Percentiles rank a stretch among this genome's conserved stretches.
These are phyloP conservation scores for Bucco capensis DNA, from an alignment of 2,113 vertebrate species.

Conservation along the genomic window DNA sequence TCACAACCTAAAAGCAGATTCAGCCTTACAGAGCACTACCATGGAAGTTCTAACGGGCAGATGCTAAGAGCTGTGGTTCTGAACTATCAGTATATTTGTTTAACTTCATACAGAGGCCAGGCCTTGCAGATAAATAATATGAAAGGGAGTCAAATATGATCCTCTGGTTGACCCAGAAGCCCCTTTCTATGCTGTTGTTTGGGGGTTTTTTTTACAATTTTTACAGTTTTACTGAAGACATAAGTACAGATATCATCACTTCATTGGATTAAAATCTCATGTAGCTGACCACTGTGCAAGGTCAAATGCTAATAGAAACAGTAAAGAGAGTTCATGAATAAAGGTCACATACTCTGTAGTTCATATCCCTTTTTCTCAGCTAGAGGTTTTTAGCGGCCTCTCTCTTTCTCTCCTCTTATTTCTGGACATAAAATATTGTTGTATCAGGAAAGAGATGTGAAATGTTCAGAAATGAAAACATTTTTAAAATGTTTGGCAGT, in stretches of 20 bases:
- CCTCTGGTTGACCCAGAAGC: not conserved
- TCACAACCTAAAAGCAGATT: not conserved
- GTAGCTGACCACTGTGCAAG: not conserved
- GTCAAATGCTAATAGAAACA: not conserved
- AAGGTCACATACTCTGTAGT: accelerated
- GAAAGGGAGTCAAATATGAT: not conserved
- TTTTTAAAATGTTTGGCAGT: not conserved
- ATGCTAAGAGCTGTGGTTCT: not conserved
- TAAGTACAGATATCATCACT: not conserved
- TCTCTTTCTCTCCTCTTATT: not conserved
- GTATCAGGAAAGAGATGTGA: not conserved
- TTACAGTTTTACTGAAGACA: not conserved
- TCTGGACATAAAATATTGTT: not conserved
- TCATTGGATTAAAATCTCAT: not conserved
- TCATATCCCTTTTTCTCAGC: not conserved
- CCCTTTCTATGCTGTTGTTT: not conserved
- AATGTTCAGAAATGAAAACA: not conserved
- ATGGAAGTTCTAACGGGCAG: not conserved
- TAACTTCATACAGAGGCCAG: not conserved
- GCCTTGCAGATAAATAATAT: not conserved
- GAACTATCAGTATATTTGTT: not conserved
- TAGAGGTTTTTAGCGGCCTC: not conserved
- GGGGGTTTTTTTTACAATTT: not conserved
- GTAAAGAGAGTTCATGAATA: not conserved
- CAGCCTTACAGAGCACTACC: not conserved